Conservation (phyloP, 2,797 vertebrate species). For the Sitta carolinensis region DNA sequence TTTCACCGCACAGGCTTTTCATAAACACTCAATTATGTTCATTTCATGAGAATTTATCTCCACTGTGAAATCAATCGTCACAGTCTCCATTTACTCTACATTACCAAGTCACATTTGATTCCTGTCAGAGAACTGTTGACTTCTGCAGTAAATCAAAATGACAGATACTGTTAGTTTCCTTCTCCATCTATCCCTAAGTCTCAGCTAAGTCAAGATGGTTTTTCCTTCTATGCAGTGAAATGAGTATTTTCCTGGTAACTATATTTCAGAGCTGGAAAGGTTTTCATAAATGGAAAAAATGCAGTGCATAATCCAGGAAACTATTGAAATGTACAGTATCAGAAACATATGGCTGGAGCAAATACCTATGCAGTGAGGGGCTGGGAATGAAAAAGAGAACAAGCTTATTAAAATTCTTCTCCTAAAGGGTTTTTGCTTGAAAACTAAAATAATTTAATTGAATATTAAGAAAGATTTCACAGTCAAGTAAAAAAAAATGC, state of each 20-base stretch:
- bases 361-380: slow-evolving; percentile 56
- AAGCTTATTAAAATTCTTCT: not conserved
- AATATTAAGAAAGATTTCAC: not conserved
- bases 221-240: slow-evolving; percentile 24
- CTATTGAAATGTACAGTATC: slow-evolving; percentile 63
- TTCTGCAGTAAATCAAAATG: slow-evolving; percentile 65
- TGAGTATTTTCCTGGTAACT: slow-evolving; percentile 49
- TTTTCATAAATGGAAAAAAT: slow-evolving; percentile 60
- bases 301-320: slow-evolving; percentile 64
- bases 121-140: slow-evolving; percentile 53
- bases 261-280: slow-evolving; percentile 59
- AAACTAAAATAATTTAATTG: slow-evolving; percentile 13
- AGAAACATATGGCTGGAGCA: slow-evolving; percentile 67
- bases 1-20: slow-evolving; percentile 62
- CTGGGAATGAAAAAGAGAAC: slow-evolving; percentile 34
- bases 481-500: not conserved
- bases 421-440: slow-evolving; percentile 20
- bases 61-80: slow-evolving; percentile 73
- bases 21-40: slow-evolving; percentile 53
- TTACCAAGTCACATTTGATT: slow-evolving; percentile 69
- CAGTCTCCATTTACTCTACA: slow-evolving; percentile 61
- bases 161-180: slow-evolving; percentile 31
- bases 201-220: slow-evolving; percentile 36
- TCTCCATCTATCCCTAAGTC: not conserved
- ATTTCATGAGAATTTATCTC: slow-evolving; percentile 73